Evolutionary conservation across 2,797 vertebrate genomes (phyloP).

Genomic region (Monodelphis domestica): DNA sequence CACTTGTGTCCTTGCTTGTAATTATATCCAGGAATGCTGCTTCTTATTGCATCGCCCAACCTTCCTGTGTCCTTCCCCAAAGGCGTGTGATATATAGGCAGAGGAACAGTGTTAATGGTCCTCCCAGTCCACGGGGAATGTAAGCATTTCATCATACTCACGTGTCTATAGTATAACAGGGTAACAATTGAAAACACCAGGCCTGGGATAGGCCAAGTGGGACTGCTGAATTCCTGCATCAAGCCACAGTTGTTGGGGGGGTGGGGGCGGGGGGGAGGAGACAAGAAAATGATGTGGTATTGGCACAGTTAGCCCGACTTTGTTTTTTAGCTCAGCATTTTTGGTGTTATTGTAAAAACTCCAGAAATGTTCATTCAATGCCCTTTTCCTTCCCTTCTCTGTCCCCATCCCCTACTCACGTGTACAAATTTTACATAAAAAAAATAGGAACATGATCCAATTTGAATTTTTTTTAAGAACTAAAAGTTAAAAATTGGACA

Average conservation of each 20-base stretch:
- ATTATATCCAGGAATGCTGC: slow-evolving; percentile 61
- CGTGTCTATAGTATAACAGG: neutral
- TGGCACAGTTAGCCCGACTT: slow-evolving; percentile 71
- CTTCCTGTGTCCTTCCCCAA: slow-evolving; percentile 44
- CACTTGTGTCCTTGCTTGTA: slow-evolving; percentile 48
- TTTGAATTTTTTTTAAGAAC: slow-evolving; percentile 21
- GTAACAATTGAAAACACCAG: slow-evolving; percentile 15
- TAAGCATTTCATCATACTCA: slow-evolving; percentile 53
- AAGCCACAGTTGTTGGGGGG: slow-evolving; percentile 56
- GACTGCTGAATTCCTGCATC: slow-evolving; percentile 43
- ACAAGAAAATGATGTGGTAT: slow-evolving; percentile 65
- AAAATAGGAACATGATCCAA: slow-evolving; percentile 48
- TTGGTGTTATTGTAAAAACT: slow-evolving; percentile 50
- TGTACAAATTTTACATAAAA: neutral
- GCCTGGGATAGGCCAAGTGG: slow-evolving; percentile 8
- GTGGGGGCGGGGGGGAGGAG: slow-evolving; percentile 66
- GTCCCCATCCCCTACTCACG: neutral
- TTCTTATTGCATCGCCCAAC: neutral
- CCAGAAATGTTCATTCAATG: neutral
- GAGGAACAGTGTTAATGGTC: neutral
- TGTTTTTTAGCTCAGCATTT: slow-evolving; percentile 59
- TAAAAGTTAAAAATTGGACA: slow-evolving; percentile 29
- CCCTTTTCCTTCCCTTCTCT: neutral
- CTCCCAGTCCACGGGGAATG: neutral
- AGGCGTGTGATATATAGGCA: slow-evolving; percentile 36